These are phyloP conservation scores for Cephus rjabovi DNA, from an alignment of 2,888 invertebrate species.

Conservation along the genomic window DNA sequence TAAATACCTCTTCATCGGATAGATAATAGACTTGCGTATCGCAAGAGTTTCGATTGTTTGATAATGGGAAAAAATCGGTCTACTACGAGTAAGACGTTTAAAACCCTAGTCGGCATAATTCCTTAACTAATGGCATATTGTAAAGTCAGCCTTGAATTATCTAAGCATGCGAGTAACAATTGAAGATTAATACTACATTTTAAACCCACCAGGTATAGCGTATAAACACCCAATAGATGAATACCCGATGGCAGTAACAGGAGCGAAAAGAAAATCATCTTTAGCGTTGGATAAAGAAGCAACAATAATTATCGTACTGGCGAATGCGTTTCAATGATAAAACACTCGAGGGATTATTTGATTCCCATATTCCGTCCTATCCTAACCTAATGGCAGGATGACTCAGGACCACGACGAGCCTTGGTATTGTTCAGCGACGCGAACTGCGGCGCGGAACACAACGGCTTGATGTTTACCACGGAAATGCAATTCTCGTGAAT, in stretches of 20 bases:
- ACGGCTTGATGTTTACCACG: slow-evolving; percentile 17
- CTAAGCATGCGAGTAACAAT: slow-evolving; percentile 49
- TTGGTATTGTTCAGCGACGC: slow-evolving; percentile 3
- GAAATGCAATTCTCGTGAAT: slow-evolving; percentile 28
- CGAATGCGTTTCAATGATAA: background rate
- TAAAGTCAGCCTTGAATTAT: slow-evolving; percentile 48
- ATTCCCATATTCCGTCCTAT: background rate
- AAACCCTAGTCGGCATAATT: background rate
- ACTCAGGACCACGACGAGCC: background rate
- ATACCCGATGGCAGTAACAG: background rate
- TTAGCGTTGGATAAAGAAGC: background rate
- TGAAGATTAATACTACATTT: slow-evolving; percentile 31
- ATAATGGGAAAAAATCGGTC: background rate
- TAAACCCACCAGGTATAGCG: background rate
- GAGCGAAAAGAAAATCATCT: background rate
- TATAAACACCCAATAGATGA: background rate
- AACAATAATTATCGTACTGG: background rate
- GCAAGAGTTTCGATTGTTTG: background rate
- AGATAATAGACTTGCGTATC: background rate
- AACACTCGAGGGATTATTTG: background rate
- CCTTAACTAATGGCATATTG: slow-evolving; percentile 27
- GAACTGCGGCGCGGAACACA: background rate
- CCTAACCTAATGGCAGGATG: background rate
- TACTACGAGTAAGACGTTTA: background rate
- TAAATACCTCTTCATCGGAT: background rate